Evolutionary conservation across 2,113 vertebrate genomes (phyloP).

Genomic region (Anolis carolinensis): DNA sequence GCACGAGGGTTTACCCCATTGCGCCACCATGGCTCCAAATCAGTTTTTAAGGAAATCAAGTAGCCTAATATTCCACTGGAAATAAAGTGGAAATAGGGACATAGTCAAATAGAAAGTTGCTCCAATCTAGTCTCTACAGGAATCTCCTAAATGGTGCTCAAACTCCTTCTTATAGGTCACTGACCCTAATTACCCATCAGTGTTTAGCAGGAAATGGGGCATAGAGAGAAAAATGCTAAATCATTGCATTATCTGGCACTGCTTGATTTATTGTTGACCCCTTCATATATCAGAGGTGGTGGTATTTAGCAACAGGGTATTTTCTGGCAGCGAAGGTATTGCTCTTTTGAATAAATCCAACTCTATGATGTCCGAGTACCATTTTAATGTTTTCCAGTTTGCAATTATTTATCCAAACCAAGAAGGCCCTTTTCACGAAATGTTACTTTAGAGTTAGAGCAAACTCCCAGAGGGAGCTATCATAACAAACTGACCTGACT

Average conservation of each 20-base stretch:
- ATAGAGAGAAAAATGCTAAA: background rate
- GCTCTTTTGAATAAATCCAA: background rate
- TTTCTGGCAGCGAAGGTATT: background rate
- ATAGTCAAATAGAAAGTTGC: background rate
- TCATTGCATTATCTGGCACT: background rate
- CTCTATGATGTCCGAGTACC: background rate
- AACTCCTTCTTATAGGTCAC: background rate
- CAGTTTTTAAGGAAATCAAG: background rate
- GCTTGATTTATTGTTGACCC: background rate
- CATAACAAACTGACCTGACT: slow-evolving; percentile 26
- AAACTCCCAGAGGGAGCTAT: slow-evolving; percentile 31
- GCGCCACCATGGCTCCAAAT: too few relatives aligned
- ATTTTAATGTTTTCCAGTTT: background rate
- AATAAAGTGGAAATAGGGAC: background rate
- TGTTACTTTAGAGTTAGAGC: slow-evolving; percentile 11
- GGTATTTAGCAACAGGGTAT: background rate
- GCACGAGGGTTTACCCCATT: too few relatives aligned
- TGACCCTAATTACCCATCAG: background rate
- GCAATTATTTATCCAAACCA: background rate
- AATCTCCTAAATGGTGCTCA: background rate
- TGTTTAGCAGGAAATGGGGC: background rate
- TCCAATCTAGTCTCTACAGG: background rate
- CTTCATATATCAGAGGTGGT: background rate
- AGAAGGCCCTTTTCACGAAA: slow-evolving; percentile 3
- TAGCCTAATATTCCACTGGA: background rate